Evolutionary conservation across 1,140 invertebrate species (phyloP).

Genomic region (Bombus pascuorum): DNA sequence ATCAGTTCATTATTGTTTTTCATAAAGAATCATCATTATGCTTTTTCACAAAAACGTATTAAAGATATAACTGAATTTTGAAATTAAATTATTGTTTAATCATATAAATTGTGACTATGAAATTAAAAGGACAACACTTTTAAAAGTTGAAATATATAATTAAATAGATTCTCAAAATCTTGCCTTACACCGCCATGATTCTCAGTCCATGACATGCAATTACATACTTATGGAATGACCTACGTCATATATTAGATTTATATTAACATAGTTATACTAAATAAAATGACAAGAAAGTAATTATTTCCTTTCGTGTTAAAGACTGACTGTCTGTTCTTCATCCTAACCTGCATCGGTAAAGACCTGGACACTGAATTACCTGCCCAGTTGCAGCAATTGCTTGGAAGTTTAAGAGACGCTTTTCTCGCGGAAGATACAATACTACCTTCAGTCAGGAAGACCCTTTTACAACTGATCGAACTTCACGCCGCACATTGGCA

Average conservation of each 20-base stretch:
- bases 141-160: no score
- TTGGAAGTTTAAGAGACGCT: conserved; percentile 91
- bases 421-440: conserved; percentile 88
- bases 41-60: no score
- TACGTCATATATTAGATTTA: not conserved
- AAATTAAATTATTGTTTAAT: no score
- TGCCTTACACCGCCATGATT: no score
- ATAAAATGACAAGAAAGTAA: not conserved
- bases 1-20: no score
- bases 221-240: no score
- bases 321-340: conserved; percentile 94
- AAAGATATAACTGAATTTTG: no score
- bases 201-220: no score
- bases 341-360: conserved; percentile 92
- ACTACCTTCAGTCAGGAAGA: conserved; percentile 88
- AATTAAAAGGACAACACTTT: no score
- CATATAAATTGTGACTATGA: no score
- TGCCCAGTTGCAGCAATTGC: conserved; percentile 88
- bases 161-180: no score
- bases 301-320: conserved; percentile 72
- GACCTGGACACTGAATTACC: conserved; percentile 92
- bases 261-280: not conserved
- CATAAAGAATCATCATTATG: no score
- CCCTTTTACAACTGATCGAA: conserved; percentile 93
- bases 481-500: conserved; percentile 94